phyloP scores from a whole-genome alignment of 2,888 invertebrate species.

The Macaria notata region DNA sequence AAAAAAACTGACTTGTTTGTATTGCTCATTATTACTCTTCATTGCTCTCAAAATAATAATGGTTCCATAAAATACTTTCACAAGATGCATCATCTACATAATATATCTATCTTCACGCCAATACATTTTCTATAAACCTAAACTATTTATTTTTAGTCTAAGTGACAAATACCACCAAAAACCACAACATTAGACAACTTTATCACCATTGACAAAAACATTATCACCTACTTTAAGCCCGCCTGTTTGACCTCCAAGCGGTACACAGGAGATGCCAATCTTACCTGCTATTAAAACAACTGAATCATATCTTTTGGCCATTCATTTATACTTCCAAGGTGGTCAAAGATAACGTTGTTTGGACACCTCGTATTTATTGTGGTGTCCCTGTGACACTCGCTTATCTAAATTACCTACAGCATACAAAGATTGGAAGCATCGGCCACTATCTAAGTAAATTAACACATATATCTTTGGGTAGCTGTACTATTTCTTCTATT shows the following conservation, averaged over 20 bases:
- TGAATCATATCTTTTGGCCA: conserved; percentile 57
- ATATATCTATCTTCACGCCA: too few species aligned
- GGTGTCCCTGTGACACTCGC: conserved; percentile 60
- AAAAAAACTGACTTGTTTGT: too few species aligned
- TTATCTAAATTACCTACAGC: conserved; percentile 77
- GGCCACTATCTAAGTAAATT: conserved; percentile 27
- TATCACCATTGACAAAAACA: not conserved
- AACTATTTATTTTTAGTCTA: too few species aligned
- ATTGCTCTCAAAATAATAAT: too few species aligned
- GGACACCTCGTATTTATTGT: conserved; percentile 71
- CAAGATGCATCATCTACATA: too few species aligned
- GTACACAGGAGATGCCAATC: conserved; percentile 34
- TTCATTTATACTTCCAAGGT: conserved; percentile 73
- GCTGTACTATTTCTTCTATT: not conserved
- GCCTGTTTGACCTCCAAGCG: not conserved
- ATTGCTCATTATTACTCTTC: too few species aligned
- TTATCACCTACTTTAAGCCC: not conserved
- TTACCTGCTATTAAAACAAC: conserved; percentile 43
- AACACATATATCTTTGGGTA: conserved; percentile 20
- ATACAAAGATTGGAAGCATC: conserved; percentile 76
- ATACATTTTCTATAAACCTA: too few species aligned
- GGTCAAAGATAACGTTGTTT: conserved; percentile 74
- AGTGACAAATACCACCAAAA: too few species aligned
- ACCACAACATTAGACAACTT: not conserved
- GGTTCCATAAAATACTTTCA: too few species aligned